A percentile compares a stretch with the other conserved stretches of the same genome.
These are phyloP conservation scores for Sisyra nigra DNA, from an alignment of 2,888 invertebrate genomes.

Conservation along the genomic window DNA sequence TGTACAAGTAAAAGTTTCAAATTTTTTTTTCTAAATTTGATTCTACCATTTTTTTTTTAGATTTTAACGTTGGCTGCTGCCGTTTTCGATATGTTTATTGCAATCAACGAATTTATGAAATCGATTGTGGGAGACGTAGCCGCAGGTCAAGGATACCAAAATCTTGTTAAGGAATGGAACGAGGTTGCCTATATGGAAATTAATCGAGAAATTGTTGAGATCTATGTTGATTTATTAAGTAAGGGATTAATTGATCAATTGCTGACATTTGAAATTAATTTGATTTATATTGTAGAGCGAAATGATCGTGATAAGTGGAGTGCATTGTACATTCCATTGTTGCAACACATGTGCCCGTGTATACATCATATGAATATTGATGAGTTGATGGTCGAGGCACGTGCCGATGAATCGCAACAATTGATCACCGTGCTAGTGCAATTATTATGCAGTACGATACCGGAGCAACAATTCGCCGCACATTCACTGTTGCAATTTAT, in stretches of 20 bases:
- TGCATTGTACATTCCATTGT: neutral
- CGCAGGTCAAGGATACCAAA: conserved; percentile 21
- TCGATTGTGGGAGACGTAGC: conserved; percentile 22
- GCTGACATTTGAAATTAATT: too few relatives aligned
- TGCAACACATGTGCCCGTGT: conserved; percentile 1
- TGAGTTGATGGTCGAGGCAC: neutral
- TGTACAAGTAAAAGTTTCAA: too few relatives aligned
- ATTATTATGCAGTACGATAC: neutral
- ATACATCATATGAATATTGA: neutral
- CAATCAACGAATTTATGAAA: conserved; percentile 29
- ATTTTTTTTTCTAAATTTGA: neutral
- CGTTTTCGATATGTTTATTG: conserved; percentile 34
- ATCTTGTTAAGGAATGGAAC: conserved; percentile 52
- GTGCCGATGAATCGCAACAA: too few relatives aligned
- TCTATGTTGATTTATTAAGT: too few relatives aligned
- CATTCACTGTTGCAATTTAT: neutral
- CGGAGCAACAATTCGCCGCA: neutral
- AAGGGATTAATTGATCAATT: too few relatives aligned
- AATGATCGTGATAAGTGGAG: too few relatives aligned
- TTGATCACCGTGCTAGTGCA: too few relatives aligned
- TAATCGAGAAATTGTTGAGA: conserved; percentile 17
- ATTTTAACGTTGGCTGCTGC: conserved; percentile 32
- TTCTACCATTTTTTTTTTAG: conserved; percentile 24
- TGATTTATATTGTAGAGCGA: too few relatives aligned
- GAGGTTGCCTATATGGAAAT: conserved; percentile 57